Conservation (phyloP, 2,113 vertebrate genomes). For the Spermophilus dauricus region DNA sequence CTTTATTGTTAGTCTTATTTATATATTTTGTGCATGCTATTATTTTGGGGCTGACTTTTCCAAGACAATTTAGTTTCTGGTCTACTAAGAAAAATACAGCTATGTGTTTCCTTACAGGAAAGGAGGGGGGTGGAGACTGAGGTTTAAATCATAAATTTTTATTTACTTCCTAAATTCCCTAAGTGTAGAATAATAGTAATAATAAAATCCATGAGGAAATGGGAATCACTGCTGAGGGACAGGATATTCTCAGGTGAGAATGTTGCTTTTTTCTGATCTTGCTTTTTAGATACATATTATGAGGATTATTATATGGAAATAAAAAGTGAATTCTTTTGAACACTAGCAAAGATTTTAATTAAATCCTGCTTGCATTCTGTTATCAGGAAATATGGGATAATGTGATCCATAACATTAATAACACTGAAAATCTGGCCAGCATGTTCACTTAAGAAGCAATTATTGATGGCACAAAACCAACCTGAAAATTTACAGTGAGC, state of each 20-base stretch:
- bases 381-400: slow-evolving; percentile 2
- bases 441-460: slow-evolving; percentile 37
- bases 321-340: slow-evolving; percentile 42
- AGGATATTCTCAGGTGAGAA: slow-evolving; percentile 16
- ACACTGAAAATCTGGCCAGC: slow-evolving; percentile 22
- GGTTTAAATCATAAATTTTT: slow-evolving; percentile 56
- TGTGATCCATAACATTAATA: slow-evolving; percentile 3
- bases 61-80: slow-evolving; percentile 2
- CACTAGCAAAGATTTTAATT: slow-evolving; percentile 27
- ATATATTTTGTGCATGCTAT: not conserved
- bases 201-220: not conserved
- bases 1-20: not conserved
- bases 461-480: slow-evolving; percentile 21
- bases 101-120: not conserved
- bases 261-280: slow-evolving; percentile 28
- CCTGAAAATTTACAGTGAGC: not conserved
- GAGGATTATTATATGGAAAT: slow-evolving; percentile 6
- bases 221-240: not conserved
- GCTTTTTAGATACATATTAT: not conserved
- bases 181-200: not conserved
- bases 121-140: not conserved
- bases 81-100: not conserved
- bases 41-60: not conserved
- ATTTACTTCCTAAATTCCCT: slow-evolving; percentile 48
- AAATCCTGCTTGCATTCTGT: slow-evolving; percentile 19